phyloP scores from a whole-genome alignment of 92 coral and sea anemone species.

The Ricordea florida region DNA sequence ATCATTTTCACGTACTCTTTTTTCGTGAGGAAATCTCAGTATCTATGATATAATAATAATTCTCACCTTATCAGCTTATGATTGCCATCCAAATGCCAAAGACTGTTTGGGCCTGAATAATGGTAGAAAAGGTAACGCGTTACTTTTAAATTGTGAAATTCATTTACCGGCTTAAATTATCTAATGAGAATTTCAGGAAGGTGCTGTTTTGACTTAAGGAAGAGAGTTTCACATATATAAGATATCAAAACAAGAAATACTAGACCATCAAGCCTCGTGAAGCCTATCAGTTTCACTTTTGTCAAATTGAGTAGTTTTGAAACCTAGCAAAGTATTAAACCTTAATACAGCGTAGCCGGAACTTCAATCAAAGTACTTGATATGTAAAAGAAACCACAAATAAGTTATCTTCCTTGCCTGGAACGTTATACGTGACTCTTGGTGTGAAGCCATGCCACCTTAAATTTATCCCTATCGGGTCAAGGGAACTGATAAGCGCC shows the following conservation, averaged over 20 bases:
- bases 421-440: not conserved
- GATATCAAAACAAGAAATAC: too few species aligned
- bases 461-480: not conserved
- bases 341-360: not conserved
- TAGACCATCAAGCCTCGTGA: too few species aligned
- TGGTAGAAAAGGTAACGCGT: not conserved
- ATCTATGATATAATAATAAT: too few species aligned
- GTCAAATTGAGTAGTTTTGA: too few species aligned
- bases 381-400: not conserved
- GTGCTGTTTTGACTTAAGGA: too few species aligned
- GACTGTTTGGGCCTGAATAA: constrained; percentile 26
- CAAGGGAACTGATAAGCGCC: not conserved
- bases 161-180: not conserved
- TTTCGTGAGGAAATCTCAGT: too few species aligned
- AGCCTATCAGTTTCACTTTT: too few species aligned
- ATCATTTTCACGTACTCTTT: too few species aligned
- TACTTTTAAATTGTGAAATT: not conserved
- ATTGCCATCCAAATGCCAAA: constrained; percentile 47
- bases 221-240: too few species aligned
- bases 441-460: not conserved
- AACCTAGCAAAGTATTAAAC: not conserved
- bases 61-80: constrained; percentile 27
- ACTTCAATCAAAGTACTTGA: not conserved
- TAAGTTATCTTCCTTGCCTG: too few species aligned
- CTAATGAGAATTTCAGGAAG: not conserved